Base-by-base conservation (phyloP, 2,113 vertebrate species). In the Gnathonemus longibarbis region DNA sequence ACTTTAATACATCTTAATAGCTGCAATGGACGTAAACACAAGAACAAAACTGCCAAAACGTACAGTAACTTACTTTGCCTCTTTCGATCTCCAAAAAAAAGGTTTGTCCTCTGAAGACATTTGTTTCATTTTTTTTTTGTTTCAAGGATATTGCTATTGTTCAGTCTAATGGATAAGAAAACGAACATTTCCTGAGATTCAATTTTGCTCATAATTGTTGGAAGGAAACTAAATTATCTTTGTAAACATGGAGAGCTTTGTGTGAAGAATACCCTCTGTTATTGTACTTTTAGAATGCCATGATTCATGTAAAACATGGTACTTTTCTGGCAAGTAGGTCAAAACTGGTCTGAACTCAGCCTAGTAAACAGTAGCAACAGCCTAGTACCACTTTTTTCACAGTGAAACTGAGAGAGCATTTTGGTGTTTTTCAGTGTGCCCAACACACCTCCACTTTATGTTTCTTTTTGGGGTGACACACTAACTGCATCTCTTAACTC, bases 201-300 rank as follows among this genome's bases (percentile, higher is more conserved):
- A 94, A 96, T 94, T 95, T 94, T 95, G 95, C 96, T 97, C 96
- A 98, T 95, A 96, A 97, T 97, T 96, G 95, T 96, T 96, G 98
- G 98, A 99, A 98, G 98, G 98, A 99, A 99, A 97, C 97, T 95
- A 96, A 97, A 96, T 96, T 96, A 96, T 96, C 96, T 94, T 95
- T 97, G 95, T 98, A 99, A 99, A 98, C 98, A 98, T 94, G 93
- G 94, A 91, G 91, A 94, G 94, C 94, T 96, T 96, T 98, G 97
- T 97, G 95, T 94, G 94, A 96, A 96, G 95, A 95, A 94, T 93
- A 94, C 93, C 94, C 94, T 53, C 94, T 94, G 94, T 92, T 92
- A 92, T 31, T 89, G 90, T 91, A 94, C 91, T 84, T 92, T 91
- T 93, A 91, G 88, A 95, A 94, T 93, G 92, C 91, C 17, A 58